Conservation (phyloP, 2,888 invertebrate genomes). For the Axea sp. region DNA sequence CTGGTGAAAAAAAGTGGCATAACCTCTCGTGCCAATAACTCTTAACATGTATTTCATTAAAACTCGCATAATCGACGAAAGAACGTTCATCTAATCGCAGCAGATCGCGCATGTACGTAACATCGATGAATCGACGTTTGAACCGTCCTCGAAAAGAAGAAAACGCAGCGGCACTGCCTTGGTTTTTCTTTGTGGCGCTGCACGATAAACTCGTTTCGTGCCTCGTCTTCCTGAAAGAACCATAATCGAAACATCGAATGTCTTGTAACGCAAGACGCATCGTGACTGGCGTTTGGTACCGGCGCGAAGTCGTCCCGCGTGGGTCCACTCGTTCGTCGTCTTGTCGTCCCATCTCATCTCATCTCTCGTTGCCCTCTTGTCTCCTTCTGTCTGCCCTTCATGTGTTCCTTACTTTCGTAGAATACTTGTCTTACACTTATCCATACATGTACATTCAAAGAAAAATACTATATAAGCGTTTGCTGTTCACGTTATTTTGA, state of each 20-base stretch:
- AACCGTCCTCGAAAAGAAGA: slow-evolving; percentile 43
- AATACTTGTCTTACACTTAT: neutral
- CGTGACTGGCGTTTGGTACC: slow-evolving; percentile 62
- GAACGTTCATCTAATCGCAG: slow-evolving; percentile 45
- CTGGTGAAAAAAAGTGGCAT: slow-evolving; percentile 28
- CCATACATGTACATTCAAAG: neutral
- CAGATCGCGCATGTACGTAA: slow-evolving; percentile 48
- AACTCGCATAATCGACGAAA: slow-evolving; percentile 51
- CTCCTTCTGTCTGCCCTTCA: slow-evolving; percentile 30
- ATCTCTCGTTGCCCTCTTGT: slow-evolving; percentile 38
- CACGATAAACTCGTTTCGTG: slow-evolving; percentile 62
- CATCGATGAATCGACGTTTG: slow-evolving; percentile 53
- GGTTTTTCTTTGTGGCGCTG: slow-evolving; percentile 49
- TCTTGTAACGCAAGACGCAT: slow-evolving; percentile 68
- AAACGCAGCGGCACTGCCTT: slow-evolving; percentile 19
- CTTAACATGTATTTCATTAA: slow-evolving; percentile 65
- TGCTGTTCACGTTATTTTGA: no score
- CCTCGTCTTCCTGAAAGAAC: slow-evolving; percentile 66
- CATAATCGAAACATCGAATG: slow-evolving; percentile 68
- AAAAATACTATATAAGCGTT: neutral
- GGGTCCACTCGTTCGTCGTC: slow-evolving; percentile 54
- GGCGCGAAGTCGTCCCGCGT: slow-evolving; percentile 53
- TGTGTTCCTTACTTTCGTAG: slow-evolving; percentile 7
- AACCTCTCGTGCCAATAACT: slow-evolving; percentile 69
- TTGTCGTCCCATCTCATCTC: slow-evolving; percentile 57